Conservation (phyloP, 2,888 invertebrate species). For the Automeris io region DNA sequence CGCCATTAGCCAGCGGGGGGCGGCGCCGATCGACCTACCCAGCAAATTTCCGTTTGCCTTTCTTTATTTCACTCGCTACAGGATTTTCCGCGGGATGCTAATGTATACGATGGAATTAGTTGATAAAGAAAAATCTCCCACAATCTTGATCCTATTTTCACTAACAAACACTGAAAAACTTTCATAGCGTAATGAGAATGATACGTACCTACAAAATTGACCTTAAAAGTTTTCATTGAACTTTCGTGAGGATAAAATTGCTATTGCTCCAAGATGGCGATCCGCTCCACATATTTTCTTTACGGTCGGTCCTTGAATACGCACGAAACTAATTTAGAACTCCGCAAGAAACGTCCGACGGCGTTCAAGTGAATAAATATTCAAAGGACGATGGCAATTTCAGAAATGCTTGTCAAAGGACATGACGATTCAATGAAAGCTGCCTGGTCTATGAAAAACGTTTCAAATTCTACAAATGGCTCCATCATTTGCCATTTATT, state of each 20-base stretch:
- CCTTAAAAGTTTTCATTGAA: conserved; percentile 26
- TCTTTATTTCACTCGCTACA: conserved; percentile 22
- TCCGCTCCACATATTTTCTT: conserved; percentile 16
- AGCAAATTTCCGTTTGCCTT: conserved; percentile 45
- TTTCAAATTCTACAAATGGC: neutral
- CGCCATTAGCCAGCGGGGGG: conserved; percentile 30
- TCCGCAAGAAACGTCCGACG: conserved; percentile 18
- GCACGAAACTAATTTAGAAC: conserved; percentile 22
- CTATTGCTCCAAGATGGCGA: conserved; percentile 19
- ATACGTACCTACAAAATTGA: conserved; percentile 24
- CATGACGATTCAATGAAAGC: conserved; percentile 7
- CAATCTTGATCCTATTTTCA: conserved; percentile 26
- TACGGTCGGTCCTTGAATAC: conserved; percentile 17
- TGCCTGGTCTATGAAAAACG: neutral
- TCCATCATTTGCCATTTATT: conserved; percentile 2
- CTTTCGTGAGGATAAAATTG: conserved; percentile 21
- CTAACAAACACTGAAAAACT: conserved; percentile 28
- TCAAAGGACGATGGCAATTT: conserved; percentile 15
- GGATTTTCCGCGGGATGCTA: conserved; percentile 47
- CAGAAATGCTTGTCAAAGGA: conserved; percentile 11
- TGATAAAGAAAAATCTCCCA: conserved; percentile 26
- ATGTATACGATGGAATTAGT: conserved; percentile 51
- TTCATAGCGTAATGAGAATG: conserved; percentile 26
- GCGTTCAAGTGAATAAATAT: conserved; percentile 16
- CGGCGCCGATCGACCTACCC: conserved; percentile 27